Evolutionary conservation across 2,888 invertebrate genomes (phyloP), one percentile per base, ranked within the genome.

Genomic region (Eristalinus aeneus): DNA sequence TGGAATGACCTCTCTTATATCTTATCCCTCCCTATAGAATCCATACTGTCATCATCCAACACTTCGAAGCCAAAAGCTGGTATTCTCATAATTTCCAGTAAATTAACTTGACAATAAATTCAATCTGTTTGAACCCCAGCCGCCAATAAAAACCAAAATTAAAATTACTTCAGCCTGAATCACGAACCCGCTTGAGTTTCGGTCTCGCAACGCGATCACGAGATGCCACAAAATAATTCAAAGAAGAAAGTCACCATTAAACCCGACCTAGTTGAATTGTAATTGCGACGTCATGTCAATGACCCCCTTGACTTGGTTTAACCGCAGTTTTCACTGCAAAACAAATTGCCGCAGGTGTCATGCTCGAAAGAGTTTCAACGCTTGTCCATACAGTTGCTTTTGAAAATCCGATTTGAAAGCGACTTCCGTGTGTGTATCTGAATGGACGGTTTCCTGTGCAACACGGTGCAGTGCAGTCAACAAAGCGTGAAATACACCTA

Each of bases 391-490:
- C 0, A 12, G 16, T 32, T 61, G 36, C n/a, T 54, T 61, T 27
- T 69, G 39, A 64, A 71, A 63, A 58, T 12, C 10, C 23, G 22
- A 39, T 22, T 31, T 34, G 20, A 58, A 61, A 75, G 1, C 39
- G 23, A 78, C 77, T 82, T 86, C 86, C 86, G 82, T 60, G 76
- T 39, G 10, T 20, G 58, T 75, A 12, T 22, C 10, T 56, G 2
- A 3, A 27, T 27, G 27, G 27, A 5, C 5, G 2, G 27, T 54
- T 68, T 54, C 58, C 3, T 39, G 10, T 32, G n/a, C n/a, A n/a
- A n/a, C n/a, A n/a, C 2, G 5, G 27, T 27, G 5, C 65, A 54
- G 20, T 74, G 80, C 73, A 74, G 54, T 56, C 74, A 86, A 61
- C 85, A 69, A 36, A 12, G 76, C 76, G 31, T 76, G 31, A 65